Percentiles rank a stretch among this genome's conserved stretches.
phyloP scores from a whole-genome alignment of 1,140 invertebrate genomes.

The Pygmarrhopalites habei region DNA sequence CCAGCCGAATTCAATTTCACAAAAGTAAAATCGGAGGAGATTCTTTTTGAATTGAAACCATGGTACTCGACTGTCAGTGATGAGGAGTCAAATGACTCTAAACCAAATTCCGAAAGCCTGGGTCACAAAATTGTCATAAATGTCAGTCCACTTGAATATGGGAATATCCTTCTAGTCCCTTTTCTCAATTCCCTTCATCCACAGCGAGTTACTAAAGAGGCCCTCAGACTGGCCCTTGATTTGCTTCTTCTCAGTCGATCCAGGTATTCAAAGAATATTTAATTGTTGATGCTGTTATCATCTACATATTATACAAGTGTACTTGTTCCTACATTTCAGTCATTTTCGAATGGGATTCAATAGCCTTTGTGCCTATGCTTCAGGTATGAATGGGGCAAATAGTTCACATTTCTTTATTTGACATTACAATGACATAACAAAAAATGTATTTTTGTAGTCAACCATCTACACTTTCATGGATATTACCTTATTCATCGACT shows the following conservation, averaged over 20 bases:
- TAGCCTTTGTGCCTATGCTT: slow-evolving; percentile 66
- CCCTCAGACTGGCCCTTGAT: slow-evolving; percentile 47
- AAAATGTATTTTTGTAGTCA: too few relatives aligned
- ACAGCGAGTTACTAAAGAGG: slow-evolving; percentile 51
- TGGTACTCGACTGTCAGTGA: slow-evolving; percentile 20
- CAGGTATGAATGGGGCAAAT: too few relatives aligned
- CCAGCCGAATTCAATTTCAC: slow-evolving; percentile 59
- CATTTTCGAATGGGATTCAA: slow-evolving; percentile 62
- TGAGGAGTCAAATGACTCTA: background rate
- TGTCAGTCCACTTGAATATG: slow-evolving; percentile 60
- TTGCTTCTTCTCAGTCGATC: slow-evolving; percentile 49
- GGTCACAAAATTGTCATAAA: slow-evolving; percentile 51
- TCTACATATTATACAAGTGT: background rate
- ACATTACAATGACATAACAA: too few relatives aligned
- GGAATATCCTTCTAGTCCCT: slow-evolving; percentile 59
- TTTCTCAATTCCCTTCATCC: slow-evolving; percentile 51
- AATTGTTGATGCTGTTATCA: background rate
- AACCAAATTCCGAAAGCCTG: too few relatives aligned
- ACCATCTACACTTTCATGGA: slow-evolving; percentile 70
- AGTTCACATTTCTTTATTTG: too few relatives aligned
- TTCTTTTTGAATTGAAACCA: slow-evolving; percentile 47
- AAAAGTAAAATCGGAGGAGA: slow-evolving; percentile 53
- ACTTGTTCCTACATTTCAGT: slow-evolving; percentile 16
- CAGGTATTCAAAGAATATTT: slow-evolving; percentile 43
- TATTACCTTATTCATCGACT: slow-evolving; percentile 59